Base-by-base conservation (phyloP, 1,140 invertebrate species). In the Eumeta japonica region DNA sequence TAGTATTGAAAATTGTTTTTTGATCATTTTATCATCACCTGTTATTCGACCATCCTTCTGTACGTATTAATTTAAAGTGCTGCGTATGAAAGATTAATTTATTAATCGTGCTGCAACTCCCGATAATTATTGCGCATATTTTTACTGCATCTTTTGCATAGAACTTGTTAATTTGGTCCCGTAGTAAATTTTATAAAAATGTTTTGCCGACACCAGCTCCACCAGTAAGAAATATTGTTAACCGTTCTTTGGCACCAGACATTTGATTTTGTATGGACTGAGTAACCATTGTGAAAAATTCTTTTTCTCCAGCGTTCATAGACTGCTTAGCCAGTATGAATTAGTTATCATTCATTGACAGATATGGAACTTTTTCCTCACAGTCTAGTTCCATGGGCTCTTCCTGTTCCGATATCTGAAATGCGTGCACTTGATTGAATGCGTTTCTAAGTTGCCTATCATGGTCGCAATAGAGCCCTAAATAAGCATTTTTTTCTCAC, bases 141-240 rank as follows among this genome's bases (percentile, higher is more conserved):
- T 68, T 68, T 18, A 64, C 58, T 10, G 43, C 48, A 1, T 32
- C n/a, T 43, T 62, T 56, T 28, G 38, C 49, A 47, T 52, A 60
- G 45, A 50, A 64, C 30, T 45, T 17, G 37, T 59, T 55, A 10
- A 52, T 37, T 46, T 58, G 56, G 28, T 58, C 49, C 45, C 47
- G 48, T 20, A 64, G 24, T 40, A 62, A 11, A 34, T 53, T 60
- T 13, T 65, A 49, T 1, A 49, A 35, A 35, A 71, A 64, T 9
- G 50, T 58, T 50, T 68, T 67, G 10, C 64, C 61, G 24, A 40
- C 52, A 12, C 54, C 56, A 32, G 46, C 56, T 19, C 60, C 44
- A 24, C 42, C 57, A 40, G 45, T 52, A 38, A 45, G 16, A 31
- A 52, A 55, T 42, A 46, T 37, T 45, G 45, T 44, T 34, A 24